A percentile compares a stretch with the other conserved stretches of the same genome.
These are phyloP conservation scores for Ceraclea dissimilis DNA, from an alignment of 2,888 invertebrate genomes.

Conservation along the genomic window DNA sequence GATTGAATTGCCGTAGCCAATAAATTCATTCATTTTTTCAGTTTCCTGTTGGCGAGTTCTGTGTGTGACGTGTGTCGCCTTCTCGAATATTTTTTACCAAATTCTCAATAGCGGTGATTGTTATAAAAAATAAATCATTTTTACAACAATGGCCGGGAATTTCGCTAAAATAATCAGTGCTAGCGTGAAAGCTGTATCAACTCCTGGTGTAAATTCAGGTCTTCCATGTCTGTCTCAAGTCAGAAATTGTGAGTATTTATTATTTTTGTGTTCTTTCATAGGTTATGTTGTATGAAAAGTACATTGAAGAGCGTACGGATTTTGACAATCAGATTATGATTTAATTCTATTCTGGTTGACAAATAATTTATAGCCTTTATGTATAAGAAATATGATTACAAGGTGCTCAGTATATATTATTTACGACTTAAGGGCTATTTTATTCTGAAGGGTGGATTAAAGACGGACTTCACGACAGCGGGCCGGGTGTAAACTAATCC, in stretches of 20 bases:
- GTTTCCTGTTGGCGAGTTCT: slow-evolving; percentile 14
- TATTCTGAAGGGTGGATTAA: too few species aligned
- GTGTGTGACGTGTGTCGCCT: slow-evolving; percentile 5
- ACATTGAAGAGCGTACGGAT: not conserved
- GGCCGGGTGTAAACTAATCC: not conserved
- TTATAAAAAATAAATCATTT: not conserved
- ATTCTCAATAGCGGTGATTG: not conserved
- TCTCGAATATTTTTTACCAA: slow-evolving; percentile 1
- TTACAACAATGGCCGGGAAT: slow-evolving; percentile 33
- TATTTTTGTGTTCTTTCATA: not conserved
- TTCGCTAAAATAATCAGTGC: slow-evolving; percentile 35
- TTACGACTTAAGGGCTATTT: too few species aligned
- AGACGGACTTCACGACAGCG: not conserved
- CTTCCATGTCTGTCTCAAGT: slow-evolving; percentile 20
- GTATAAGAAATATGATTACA: too few species aligned
- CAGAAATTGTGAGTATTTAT: slow-evolving; percentile 21
- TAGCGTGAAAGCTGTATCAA: slow-evolving; percentile 29
- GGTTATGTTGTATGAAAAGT: slow-evolving; percentile 9
- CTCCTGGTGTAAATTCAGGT: slow-evolving; percentile 23
- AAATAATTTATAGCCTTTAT: too few species aligned
- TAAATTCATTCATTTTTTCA: not conserved
- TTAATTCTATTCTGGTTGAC: too few species aligned
- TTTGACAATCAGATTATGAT: slow-evolving; percentile 1
- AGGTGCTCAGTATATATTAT: too few species aligned
- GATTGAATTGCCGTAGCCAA: too few species aligned